Base-by-base conservation (phyloP, 2,888 invertebrate genomes). In the Heliconius ethilla region DNA sequence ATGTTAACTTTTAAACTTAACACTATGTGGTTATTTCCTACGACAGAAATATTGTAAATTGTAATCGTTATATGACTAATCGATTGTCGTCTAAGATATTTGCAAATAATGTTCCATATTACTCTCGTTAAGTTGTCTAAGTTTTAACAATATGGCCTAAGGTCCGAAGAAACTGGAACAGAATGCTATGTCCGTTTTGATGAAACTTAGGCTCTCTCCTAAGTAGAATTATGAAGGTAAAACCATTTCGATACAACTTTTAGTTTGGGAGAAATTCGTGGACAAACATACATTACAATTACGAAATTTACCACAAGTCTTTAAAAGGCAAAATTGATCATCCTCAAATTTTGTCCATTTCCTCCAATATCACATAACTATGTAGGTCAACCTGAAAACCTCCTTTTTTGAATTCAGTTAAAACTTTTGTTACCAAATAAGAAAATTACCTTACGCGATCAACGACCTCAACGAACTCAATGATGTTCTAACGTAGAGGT, bases 31-130 rank as follows among this genome's bases (percentile, higher is more conserved):
- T 33, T 4, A 74, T 62, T 63, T 63, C 63, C 63, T 27, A 65
- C 45, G 27, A 63, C 65, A 13, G 27, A 74, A 27, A 74, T 74
- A 65, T 74, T 65, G 18, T 27, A 65, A 62, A 74, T 74, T 73
- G 15, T 45, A 40, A 65, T 74, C 45, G 15, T 10, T 18, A 74
- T 27, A 45, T 74, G 25, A 27, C 62, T 33, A 29, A 33, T 55
- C 29, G 70, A 5, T 15, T 45, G 1, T 5, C 45, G 15, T 45
- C 45, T 73, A 73, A 33, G 25, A 37, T 72, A 73, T 63, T 9
- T 74, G 27, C 63, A 63, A 40, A 40, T 11, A 45, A 74, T 22
- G 37, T n/a, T n/a, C n/a, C n/a, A n/a, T n/a, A n/a, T n/a, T n/a
- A n/a, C n/a, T n/a, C n/a, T n/a, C n/a, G n/a, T n/a, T n/a, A n/a